phyloP scores from a whole-genome alignment of 2,888 invertebrate genomes.

The Cepaea hortensis region DNA sequence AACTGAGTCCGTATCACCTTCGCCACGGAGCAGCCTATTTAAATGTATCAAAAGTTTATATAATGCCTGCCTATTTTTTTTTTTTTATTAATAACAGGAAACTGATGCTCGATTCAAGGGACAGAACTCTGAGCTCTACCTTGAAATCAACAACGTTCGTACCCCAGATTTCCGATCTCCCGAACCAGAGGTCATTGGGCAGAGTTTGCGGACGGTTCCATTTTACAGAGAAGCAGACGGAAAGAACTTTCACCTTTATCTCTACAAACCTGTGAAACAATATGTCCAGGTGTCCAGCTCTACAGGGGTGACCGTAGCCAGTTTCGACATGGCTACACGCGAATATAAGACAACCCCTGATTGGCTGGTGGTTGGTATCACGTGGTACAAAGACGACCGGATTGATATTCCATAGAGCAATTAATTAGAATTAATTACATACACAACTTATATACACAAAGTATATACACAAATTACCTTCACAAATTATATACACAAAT shows the following conservation, averaged over 20 bases:
- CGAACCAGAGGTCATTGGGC: conserved; percentile 29
- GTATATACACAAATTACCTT: too few species aligned
- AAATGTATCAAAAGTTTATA: neutral
- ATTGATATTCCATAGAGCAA: neutral
- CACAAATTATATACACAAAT: too few species aligned
- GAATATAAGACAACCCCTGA: neutral
- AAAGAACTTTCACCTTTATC: conserved; percentile 20
- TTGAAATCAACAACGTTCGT: conserved; percentile 36
- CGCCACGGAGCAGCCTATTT: too few species aligned
- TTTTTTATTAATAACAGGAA: conserved; percentile 9
- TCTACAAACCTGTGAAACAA: conserved; percentile 25
- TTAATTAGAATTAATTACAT: neutral
- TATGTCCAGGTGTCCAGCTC: conserved; percentile 18
- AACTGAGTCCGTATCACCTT: too few species aligned
- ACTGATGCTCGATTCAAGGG: conserved; percentile 19
- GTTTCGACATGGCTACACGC: conserved; percentile 22
- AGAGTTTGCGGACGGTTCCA: conserved; percentile 36
- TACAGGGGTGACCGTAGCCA: conserved; percentile 13
- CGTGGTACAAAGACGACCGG: conserved; percentile 36
- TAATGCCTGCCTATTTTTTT: neutral
- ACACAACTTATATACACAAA: too few species aligned
- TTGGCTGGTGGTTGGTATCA: conserved; percentile 24
- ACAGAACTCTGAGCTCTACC: conserved; percentile 32
- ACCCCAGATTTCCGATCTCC: neutral
- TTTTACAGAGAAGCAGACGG: conserved; percentile 18